phyloP scores from a whole-genome alignment of 2,113 vertebrate genomes.

The Dinomys branickii region DNA sequence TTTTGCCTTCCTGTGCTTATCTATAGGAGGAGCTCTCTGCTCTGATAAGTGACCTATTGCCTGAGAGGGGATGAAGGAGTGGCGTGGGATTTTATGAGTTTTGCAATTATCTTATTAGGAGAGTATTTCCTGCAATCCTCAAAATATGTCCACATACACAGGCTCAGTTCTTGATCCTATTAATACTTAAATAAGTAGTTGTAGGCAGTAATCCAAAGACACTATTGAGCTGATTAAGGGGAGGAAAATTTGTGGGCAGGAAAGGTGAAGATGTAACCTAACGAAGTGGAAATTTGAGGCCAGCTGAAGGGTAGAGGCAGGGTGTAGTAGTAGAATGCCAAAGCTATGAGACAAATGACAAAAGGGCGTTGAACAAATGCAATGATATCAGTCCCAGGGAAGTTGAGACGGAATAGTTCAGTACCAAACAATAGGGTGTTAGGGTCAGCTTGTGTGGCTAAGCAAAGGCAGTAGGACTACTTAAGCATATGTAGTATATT shows the following conservation, averaged over 20 bases:
- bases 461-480: background rate
- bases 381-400: background rate
- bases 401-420: background rate
- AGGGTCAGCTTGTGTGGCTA: background rate
- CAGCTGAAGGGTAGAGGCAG: background rate
- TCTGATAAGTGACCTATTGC: background rate
- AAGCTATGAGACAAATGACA: background rate
- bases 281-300: background rate
- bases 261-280: background rate
- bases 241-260: background rate
- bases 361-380: background rate
- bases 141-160: background rate
- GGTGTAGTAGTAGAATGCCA: background rate
- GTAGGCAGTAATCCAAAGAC: background rate
- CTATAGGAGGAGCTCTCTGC: background rate
- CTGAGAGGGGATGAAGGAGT: background rate
- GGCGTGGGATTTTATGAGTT: background rate
- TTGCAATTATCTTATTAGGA: background rate
- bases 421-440: too few relatives aligned
- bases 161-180: background rate
- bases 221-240: background rate
- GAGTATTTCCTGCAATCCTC: background rate
- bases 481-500: background rate
- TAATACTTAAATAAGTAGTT: slow-evolving; percentile 14
- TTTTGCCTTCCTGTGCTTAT: background rate